These are phyloP conservation scores for Muscicapa striata DNA, from an alignment of 2,797 vertebrate species.

Conservation along the genomic window DNA sequence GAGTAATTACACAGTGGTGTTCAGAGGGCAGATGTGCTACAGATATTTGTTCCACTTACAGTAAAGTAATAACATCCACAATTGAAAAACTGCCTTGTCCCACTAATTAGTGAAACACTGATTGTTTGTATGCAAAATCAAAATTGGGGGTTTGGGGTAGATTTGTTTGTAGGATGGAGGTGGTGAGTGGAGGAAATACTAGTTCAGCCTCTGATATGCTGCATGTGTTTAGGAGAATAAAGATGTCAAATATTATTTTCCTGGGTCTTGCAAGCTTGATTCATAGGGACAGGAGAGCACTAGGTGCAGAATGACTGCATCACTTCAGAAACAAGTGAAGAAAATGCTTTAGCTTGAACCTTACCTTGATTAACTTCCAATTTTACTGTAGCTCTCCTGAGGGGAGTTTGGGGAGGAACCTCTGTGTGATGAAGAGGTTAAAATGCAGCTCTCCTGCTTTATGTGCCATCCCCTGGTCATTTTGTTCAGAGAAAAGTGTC, in stretches of 20 bases:
- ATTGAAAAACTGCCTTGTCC: not conserved
- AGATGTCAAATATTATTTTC: not conserved
- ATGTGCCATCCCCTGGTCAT: not conserved
- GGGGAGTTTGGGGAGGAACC: not conserved
- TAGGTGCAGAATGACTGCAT: not conserved
- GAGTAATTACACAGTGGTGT: not conserved
- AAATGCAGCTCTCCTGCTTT: not conserved
- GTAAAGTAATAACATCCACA: not conserved
- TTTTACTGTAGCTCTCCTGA: not conserved
- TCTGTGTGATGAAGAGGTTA: not conserved
- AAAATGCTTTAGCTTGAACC: not conserved
- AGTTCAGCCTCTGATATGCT: not conserved
- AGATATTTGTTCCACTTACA: not conserved
- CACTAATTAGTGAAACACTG: not conserved
- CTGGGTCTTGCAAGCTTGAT: not conserved
- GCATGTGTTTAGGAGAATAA: not conserved
- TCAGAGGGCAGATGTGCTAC: not conserved
- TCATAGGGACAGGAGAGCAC: not conserved
- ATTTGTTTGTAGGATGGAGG: not conserved
- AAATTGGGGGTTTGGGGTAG: not conserved
- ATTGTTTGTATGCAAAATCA: not conserved
- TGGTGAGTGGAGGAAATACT: not conserved
- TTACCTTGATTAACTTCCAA: not conserved
- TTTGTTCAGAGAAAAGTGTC: not conserved
- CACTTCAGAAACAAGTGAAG: not conserved